Evolutionary conservation across 2,888 invertebrate species (phyloP).

Genomic region (Apeira syringaria): DNA sequence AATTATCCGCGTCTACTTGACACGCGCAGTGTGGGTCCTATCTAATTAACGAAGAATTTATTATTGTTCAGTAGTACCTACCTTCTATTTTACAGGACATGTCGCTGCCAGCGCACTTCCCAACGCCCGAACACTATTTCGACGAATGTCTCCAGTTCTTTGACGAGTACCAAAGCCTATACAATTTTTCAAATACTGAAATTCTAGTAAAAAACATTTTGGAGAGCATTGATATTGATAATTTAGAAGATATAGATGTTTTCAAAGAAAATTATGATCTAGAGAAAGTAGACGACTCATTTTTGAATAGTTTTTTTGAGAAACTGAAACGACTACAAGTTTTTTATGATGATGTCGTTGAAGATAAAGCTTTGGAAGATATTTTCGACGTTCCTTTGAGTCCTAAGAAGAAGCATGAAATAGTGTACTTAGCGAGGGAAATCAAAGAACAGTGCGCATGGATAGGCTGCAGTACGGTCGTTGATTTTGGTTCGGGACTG

Average conservation of each 20-base stretch:
- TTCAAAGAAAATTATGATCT: conserved; percentile 41
- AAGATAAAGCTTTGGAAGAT: conserved; percentile 39
- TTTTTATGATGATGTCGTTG: conserved; percentile 36
- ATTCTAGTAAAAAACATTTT: conserved; percentile 82
- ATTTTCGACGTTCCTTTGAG: conserved; percentile 62
- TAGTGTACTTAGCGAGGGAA: conserved; percentile 83
- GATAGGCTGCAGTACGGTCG: conserved; percentile 74
- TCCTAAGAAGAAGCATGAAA: conserved; percentile 89
- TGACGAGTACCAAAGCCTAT: conserved; percentile 84
- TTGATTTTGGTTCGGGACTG: conserved; percentile 90
- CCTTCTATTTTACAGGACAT: conserved; percentile 33
- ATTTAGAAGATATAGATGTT: conserved; percentile 39
- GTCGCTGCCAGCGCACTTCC: conserved; percentile 55
- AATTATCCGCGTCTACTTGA: too few species aligned
- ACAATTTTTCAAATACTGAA: conserved; percentile 86
- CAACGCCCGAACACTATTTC: conserved; percentile 76
- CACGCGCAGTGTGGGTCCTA: too few species aligned
- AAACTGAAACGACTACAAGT: conserved; percentile 45
- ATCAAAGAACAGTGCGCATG: conserved; percentile 76
- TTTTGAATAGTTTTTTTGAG: conserved; percentile 45
- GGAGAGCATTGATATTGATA: conserved; percentile 74
- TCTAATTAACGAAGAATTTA: too few species aligned
- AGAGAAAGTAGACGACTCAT: conserved; percentile 33
- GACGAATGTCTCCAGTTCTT: conserved; percentile 81
- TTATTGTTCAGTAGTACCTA: not conserved